These are phyloP conservation scores for Ornithorhynchus anatinus DNA, from an alignment of 2,113 vertebrate genomes.

Conservation along the genomic window DNA sequence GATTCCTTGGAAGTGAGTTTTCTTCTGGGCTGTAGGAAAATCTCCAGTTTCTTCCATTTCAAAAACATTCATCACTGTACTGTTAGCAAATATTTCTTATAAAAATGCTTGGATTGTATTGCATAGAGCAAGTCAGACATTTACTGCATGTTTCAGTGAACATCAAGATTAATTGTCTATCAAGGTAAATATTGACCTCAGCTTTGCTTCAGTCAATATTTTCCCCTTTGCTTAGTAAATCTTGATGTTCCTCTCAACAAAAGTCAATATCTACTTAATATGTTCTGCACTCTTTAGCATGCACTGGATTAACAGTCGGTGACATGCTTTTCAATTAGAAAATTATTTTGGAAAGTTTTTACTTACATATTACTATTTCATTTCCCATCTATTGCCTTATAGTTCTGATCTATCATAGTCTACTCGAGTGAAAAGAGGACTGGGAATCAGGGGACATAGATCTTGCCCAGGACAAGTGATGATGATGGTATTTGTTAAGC, in stretches of 20 bases:
- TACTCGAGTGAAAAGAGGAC: no score
- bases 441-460: no score
- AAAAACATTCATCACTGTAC: not conserved
- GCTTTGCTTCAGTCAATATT: not conserved
- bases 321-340: slow-evolving; percentile 60
- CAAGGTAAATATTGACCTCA: not conserved
- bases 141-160: no score
- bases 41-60: not conserved
- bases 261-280: slow-evolving; percentile 41
- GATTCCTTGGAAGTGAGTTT: not conserved
- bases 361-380: slow-evolving; percentile 40
- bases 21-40: not conserved
- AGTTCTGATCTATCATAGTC: no score
- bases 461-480: no score
- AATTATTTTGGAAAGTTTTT: slow-evolving; percentile 49
- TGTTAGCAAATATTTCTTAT: no score
- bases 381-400: no score
- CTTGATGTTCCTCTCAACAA: not conserved
- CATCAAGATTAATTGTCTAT: not conserved
- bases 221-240: not conserved
- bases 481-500: no score
- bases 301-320: slow-evolving; percentile 49
- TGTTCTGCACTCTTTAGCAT: slow-evolving; percentile 45
- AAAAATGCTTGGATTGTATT: not conserved
- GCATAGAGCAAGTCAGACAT: no score